A percentile compares a stretch with the other conserved stretches of the same genome.
phyloP scores from a whole-genome alignment of 37 sponge, comb jelly and placozoan genomes.

The Hexactinellida sp. region DNA sequence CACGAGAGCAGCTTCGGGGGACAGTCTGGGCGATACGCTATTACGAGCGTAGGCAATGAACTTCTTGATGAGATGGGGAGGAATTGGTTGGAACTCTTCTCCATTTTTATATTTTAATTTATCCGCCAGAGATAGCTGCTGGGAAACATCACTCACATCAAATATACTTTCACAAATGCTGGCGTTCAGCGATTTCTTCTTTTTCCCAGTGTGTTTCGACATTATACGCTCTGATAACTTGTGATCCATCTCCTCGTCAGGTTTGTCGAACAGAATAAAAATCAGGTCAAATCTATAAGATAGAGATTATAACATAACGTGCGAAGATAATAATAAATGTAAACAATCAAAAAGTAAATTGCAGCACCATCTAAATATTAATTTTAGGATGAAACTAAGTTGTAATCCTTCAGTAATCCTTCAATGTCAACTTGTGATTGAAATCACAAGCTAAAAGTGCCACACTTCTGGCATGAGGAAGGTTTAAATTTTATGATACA shows the following conservation, averaged over 20 bases:
- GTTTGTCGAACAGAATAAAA: constrained; percentile 87
- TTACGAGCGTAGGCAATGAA: constrained; percentile 66
- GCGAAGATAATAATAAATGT: too few relatives aligned
- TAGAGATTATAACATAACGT: background rate
- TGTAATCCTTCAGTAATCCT: too few relatives aligned
- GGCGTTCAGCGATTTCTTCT: background rate
- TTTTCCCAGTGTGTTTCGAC: constrained; percentile 66
- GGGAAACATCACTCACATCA: background rate
- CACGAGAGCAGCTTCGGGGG: constrained; percentile 56
- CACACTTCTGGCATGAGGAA: too few relatives aligned
- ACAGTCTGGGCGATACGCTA: constrained; percentile 60
- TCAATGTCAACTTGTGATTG: too few relatives aligned
- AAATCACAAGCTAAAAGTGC: too few relatives aligned
- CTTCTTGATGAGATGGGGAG: constrained; percentile 61
- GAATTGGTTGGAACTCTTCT: constrained; percentile 59
- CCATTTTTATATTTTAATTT: constrained; percentile 28
- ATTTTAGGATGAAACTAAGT: too few relatives aligned
- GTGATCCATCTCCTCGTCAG: constrained; percentile 86
- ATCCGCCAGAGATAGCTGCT: constrained; percentile 27
- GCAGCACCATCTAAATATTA: too few relatives aligned
- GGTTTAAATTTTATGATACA: too few relatives aligned
- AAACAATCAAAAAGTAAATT: too few relatives aligned
- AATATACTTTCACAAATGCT: background rate
- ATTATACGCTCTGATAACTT: constrained; percentile 84
- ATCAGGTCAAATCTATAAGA: constrained; percentile 24